Conservation (phyloP, 2,888 invertebrate genomes). For the Orthosia gothica region DNA sequence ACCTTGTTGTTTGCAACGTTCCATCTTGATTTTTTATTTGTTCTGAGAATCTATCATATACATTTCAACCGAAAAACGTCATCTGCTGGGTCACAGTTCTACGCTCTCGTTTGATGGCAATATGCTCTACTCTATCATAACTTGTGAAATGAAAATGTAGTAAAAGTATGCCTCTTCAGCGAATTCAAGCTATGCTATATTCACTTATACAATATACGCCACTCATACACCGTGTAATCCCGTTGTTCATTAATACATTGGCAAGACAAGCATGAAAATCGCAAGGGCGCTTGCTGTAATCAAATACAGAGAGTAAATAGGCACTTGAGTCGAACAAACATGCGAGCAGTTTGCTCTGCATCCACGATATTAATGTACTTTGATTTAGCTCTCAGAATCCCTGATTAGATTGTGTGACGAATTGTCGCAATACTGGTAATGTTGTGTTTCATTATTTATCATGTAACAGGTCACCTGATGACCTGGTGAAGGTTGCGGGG, state of each 20-base stretch:
- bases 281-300: slow-evolving; percentile 66
- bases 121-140: no score
- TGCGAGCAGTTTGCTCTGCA: slow-evolving; percentile 56
- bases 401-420: slow-evolving; percentile 42
- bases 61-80: no score
- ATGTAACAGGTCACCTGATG: neutral
- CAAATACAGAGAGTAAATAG: slow-evolving; percentile 69
- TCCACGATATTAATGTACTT: slow-evolving; percentile 57
- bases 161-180: neutral
- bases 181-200: neutral
- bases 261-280: slow-evolving; percentile 72
- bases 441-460: neutral
- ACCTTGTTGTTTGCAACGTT: no score
- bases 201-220: neutral
- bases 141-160: no score
- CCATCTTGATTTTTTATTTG: no score
- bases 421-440: neutral
- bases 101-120: no score
- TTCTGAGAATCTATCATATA: no score
- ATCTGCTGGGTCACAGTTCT: no score
- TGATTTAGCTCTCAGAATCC: slow-evolving; percentile 42
- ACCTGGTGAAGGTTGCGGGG: no score
- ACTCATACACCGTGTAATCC: slow-evolving; percentile 11
- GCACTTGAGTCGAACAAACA: slow-evolving; percentile 59
- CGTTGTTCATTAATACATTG: slow-evolving; percentile 64